Percentiles rank a stretch among this genome's conserved stretches.
Evolutionary conservation across 2,888 invertebrate species (phyloP).

Genomic region (Nomada lathburiana): DNA sequence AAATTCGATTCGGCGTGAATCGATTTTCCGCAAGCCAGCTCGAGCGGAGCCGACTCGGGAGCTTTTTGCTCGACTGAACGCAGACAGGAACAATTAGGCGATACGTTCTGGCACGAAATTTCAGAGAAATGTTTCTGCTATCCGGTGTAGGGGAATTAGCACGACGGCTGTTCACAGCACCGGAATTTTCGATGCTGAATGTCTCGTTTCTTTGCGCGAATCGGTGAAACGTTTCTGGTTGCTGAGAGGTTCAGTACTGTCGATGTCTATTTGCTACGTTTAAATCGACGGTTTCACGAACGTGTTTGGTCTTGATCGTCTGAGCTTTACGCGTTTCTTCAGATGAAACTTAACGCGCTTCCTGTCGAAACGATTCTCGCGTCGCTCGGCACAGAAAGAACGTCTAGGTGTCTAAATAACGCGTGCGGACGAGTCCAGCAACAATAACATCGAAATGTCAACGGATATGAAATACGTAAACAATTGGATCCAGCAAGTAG

Average conservation of each 20-base stretch:
- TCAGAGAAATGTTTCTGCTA: neutral
- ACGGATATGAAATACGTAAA: neutral
- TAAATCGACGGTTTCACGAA: neutral
- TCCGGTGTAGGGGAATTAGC: neutral
- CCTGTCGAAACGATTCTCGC: neutral
- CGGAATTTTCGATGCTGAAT: conserved; percentile 2
- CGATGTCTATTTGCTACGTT: neutral
- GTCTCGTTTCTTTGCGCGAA: neutral
- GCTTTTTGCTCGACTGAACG: neutral
- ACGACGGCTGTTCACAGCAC: neutral
- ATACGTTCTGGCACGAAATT: neutral
- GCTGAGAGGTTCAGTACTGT: neutral
- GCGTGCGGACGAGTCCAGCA: too few species aligned
- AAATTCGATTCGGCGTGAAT: neutral
- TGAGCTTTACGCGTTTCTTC: too few species aligned
- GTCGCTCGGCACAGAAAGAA: too few species aligned
- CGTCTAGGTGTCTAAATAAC: too few species aligned
- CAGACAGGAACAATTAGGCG: conserved; percentile 1
- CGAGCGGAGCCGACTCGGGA: conserved; percentile 2
- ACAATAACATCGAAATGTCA: neutral
- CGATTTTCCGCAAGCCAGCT: neutral
- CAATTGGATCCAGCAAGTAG: neutral
- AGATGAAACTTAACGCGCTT: neutral
- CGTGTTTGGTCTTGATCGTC: neutral
- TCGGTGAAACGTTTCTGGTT: neutral